Base-by-base conservation (phyloP, 2,888 invertebrate genomes). In the Automeris io region DNA sequence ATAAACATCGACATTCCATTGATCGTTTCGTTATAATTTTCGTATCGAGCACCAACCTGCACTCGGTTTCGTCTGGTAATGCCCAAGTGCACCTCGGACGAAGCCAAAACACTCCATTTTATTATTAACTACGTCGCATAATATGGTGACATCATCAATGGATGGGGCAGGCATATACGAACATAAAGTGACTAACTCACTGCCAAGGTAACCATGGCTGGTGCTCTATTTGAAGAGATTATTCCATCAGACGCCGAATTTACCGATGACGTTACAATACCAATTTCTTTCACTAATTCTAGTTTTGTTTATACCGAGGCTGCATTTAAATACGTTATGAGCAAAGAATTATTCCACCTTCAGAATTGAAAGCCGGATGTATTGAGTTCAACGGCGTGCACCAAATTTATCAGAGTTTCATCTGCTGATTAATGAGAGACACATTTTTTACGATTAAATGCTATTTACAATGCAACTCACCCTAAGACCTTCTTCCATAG, bases 401-500 rank as follows among this genome's bases (percentile, higher is more conserved):
- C 26, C 12, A 26, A 13, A 26, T 12, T 26, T 7, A 26, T 12
- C 13, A 6, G 2, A 8, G 26, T 6, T 26, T 4, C 7, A 26
- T 13, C 19, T 19, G 6, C 19, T 6, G 19, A 3, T 19, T 3
- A 3, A 19, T 19, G 3, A 19, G 3, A 19, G 46, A 54, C 50
- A 45, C 47, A 46, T 52, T 57, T 61, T 57, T 49, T 51, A 52
- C 29, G 12, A n/a, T 62, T 66, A 56, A 67, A 47, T 61, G 62
- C 12, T 35, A 39, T 39, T 19, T 35, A 33, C 34, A 34, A 11
- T 39, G 21, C 45, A 47, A 83, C 90, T 92, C 83, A 94, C 94
- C 91, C 88, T 88, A 29, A 94, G 86, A 51, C 91, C 91, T 35
- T 88, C 79, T 50, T 92, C 88, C 92, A 94, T 93, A 38, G 90